Evolutionary conservation across 1,140 invertebrate species (phyloP).

Genomic region (Mycetomoellerius zeteki): DNA sequence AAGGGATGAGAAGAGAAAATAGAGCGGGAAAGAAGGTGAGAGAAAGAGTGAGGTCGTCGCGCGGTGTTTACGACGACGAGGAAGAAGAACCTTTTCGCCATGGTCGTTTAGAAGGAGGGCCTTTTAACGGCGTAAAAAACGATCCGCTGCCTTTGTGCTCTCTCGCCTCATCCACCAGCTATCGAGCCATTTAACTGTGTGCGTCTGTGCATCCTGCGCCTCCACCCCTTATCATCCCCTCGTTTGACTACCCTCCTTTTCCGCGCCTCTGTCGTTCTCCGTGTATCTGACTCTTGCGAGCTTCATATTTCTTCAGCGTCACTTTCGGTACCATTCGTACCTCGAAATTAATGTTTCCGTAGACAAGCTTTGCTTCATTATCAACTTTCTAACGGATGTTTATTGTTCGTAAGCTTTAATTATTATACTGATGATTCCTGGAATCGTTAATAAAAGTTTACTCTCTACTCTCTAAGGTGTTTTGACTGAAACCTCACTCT

Average conservation of each 20-base stretch:
- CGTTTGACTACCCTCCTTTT: neutral
- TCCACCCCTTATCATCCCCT: slow-evolving; percentile 21
- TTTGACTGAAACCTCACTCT: too few species aligned
- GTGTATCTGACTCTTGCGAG: slow-evolving; percentile 1
- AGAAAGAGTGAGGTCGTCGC: slow-evolving; percentile 16
- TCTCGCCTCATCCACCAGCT: slow-evolving; percentile 51
- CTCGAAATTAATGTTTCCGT: neutral
- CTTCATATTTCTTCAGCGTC: slow-evolving; percentile 20
- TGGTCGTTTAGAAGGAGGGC: slow-evolving; percentile 57
- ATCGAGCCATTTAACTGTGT: slow-evolving; percentile 66
- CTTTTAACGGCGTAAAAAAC: slow-evolving; percentile 69
- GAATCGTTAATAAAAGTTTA: neutral
- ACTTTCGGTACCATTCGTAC: neutral
- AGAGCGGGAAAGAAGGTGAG: neutral
- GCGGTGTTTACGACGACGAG: slow-evolving; percentile 49
- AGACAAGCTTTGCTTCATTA: neutral
- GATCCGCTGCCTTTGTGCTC: slow-evolving; percentile 65
- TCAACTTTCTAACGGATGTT: neutral
- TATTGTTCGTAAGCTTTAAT: neutral
- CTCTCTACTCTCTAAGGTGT: too few species aligned
- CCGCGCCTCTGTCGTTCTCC: neutral
- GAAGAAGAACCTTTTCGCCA: slow-evolving; percentile 63
- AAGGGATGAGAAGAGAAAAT: slow-evolving; percentile 40
- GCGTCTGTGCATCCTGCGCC: slow-evolving; percentile 51
- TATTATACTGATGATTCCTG: neutral